Conservation (phyloP, 2,888 invertebrate genomes). For the Microdon myrmicae region DNA sequence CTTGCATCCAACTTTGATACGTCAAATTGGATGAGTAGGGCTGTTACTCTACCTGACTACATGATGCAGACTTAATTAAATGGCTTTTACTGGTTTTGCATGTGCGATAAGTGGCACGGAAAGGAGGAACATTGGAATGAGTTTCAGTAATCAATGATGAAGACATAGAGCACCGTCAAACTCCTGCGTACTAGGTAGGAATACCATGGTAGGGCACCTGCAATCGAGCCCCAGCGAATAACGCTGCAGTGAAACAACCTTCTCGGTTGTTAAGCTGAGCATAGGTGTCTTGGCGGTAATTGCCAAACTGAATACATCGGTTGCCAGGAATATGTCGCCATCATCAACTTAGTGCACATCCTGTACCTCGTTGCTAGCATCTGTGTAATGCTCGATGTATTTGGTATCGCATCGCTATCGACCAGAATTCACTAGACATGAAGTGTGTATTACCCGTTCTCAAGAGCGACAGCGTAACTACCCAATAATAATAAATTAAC, state of each 20-base stretch:
- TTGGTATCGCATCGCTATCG: conserved; percentile 19
- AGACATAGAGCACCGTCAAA: no score
- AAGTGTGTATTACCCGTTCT: conserved; percentile 39
- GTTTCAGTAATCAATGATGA: conserved; percentile 7
- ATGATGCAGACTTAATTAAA: conserved; percentile 57
- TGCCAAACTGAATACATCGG: conserved; percentile 22
- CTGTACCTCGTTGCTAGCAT: background rate
- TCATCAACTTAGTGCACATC: conserved; percentile 17
- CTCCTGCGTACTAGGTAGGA: no score
- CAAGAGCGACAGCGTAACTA: conserved; percentile 30
- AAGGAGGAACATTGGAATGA: conserved; percentile 9
- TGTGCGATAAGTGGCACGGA: conserved; percentile 52
- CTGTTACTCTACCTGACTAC: conserved; percentile 46
- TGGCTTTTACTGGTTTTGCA: conserved; percentile 56
- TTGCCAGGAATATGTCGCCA: conserved; percentile 23
- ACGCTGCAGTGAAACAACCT: conserved; percentile 20
- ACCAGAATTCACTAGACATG: conserved; percentile 40
- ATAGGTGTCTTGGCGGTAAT: conserved; percentile 50
- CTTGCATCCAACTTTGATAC: conserved; percentile 47
- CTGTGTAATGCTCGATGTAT: conserved; percentile 16
- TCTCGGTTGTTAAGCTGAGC: conserved; percentile 25
- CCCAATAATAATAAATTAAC: conserved; percentile 56
- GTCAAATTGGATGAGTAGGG: conserved; percentile 45
- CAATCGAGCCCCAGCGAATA: no score
- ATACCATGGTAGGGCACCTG: no score